Base-by-base conservation (phyloP, 2,888 invertebrate species). In the Coenonympha glycerion region DNA sequence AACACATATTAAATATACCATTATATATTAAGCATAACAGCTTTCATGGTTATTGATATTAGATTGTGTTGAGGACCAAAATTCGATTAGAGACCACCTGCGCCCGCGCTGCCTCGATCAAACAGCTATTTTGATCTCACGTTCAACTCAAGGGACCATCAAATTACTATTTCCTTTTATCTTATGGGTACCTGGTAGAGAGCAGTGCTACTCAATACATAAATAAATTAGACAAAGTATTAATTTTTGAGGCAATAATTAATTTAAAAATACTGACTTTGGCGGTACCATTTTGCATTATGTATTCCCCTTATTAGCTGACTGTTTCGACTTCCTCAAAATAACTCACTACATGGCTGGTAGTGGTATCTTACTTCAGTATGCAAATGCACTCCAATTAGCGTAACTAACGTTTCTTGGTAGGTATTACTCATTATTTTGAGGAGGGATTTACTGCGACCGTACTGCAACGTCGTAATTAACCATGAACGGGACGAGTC, bases 331-430 rank as follows among this genome's bases (percentile, higher is more conserved):
- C 73, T 73, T 71, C 73, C 71, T 79, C 77, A 76, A 73, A 77
- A 80, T 81, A 82, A 80, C 72, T 81, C 76, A 77, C 69, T 77
- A 67, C n/a, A n/a, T 57, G 68, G 66, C 70, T 78, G n/a, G n/a
- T n/a, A n/a, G n/a, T n/a, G n/a, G 77, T 73, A 76, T 76, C 81
- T 79, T 76, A 80, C 75, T 76, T 78, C 76, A 76, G 71, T 78
- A 84, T 85, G 84, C 80, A 85, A 86, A 86, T 84, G 75, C 75
- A 81, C 77, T 76, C 75, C 83, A 85, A 85, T 85, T 80, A 85
- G 79, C 77, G 73, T 69, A 69, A 75, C 74, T 77, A 76, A 77
- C 71, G 71, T 79, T 80, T 77, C 79, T 82, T 69, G 65, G 73
- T 75, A 67, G 71, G 74, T 77, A 77, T 79, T 76, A 78, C 74